Percentiles rank a stretch among this genome's conserved stretches.
These are phyloP conservation scores for Psittacula derbiana DNA, from an alignment of 2,797 vertebrate species.

Conservation along the genomic window DNA sequence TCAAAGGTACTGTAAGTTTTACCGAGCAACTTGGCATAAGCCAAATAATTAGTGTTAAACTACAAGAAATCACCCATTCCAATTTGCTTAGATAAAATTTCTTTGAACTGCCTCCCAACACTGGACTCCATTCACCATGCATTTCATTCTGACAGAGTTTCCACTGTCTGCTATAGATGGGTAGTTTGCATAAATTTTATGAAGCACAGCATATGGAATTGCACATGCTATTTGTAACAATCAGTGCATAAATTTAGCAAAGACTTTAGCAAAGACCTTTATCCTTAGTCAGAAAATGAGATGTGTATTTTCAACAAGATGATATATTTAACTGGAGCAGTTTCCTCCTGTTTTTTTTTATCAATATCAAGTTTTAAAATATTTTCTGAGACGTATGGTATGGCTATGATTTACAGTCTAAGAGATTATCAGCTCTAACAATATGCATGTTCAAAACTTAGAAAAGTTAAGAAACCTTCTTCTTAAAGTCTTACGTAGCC, in stretches of 20 bases:
- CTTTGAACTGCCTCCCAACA: conserved; percentile 53
- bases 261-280: neutral
- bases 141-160: conserved; percentile 14
- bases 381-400: neutral
- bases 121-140: conserved; percentile 3
- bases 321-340: neutral
- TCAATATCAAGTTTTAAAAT: neutral
- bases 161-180: neutral
- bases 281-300: neutral
- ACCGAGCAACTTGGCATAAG: neutral
- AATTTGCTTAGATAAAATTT: conserved; percentile 41
- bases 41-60: conserved; percentile 32
- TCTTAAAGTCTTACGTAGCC: neutral
- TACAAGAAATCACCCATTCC: conserved; percentile 50
- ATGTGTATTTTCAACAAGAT: neutral
- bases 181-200: neutral
- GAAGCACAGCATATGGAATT: neutral
- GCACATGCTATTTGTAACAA: conserved; percentile 31
- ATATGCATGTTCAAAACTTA: neutral
- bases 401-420: neutral
- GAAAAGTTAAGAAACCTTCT: neutral
- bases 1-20: conserved; percentile 28
- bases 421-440: neutral
- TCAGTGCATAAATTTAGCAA: neutral
- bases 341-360: neutral